Evolutionary conservation across 2,113 vertebrate species (phyloP).

Genomic region (Saguinus midas): DNA sequence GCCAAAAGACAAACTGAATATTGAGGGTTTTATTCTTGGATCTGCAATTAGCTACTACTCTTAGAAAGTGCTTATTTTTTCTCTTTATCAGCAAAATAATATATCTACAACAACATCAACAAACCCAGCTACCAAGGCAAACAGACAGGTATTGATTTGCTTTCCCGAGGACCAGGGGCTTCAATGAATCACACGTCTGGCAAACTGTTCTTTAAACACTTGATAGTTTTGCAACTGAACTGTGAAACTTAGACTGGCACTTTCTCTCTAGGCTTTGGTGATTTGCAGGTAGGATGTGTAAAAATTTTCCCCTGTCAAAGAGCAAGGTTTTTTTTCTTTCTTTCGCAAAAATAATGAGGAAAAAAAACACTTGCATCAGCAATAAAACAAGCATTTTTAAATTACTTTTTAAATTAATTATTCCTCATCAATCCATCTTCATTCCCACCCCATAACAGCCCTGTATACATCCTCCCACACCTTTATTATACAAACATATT

Average conservation of each 20-base stretch:
- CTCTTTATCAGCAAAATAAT: slow-evolving; percentile 46
- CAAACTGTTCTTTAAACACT: slow-evolving; percentile 28
- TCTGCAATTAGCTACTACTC: background rate
- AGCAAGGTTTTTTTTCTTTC: background rate
- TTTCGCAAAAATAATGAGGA: background rate
- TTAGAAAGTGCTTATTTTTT: slow-evolving; percentile 38
- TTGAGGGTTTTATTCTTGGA: background rate
- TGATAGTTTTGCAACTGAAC: background rate
- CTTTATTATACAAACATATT: background rate
- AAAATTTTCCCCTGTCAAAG: background rate
- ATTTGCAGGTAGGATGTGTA: background rate
- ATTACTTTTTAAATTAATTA: slow-evolving; percentile 1
- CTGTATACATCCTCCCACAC: background rate
- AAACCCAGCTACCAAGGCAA: background rate
- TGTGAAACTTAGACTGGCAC: background rate
- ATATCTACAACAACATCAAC: background rate
- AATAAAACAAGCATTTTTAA: background rate
- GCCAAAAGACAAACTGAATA: background rate
- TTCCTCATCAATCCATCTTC: background rate
- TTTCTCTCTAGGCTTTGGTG: background rate
- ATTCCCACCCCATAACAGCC: background rate
- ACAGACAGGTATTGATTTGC: slow-evolving; percentile 51
- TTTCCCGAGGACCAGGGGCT: background rate
- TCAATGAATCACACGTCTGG: slow-evolving; percentile 27
- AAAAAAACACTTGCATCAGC: background rate